phyloP scores from a whole-genome alignment of 2,113 vertebrate species.

The Marmota flaviventris region DNA sequence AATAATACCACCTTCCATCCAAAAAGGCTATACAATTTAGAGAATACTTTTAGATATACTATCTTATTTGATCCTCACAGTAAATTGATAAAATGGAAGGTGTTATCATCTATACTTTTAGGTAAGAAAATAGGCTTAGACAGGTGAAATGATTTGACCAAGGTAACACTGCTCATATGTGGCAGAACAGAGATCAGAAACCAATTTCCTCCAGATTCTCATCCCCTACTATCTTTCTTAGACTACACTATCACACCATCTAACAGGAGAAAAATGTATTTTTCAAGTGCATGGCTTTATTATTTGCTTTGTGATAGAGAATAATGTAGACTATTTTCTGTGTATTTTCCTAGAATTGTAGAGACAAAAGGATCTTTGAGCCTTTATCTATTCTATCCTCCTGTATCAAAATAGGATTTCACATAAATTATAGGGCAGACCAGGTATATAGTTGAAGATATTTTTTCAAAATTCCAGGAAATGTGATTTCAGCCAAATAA shows the following conservation, averaged over 20 bases:
- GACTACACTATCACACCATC: background rate
- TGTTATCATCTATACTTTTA: background rate
- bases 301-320: background rate
- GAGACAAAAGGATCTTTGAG: conserved; percentile 20
- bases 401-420: conserved; percentile 46
- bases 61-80: background rate
- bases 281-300: conserved; percentile 22
- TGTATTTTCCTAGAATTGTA: background rate
- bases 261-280: background rate
- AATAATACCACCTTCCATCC: background rate
- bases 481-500: background rate
- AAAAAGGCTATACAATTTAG: background rate
- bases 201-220: conserved; percentile 55
- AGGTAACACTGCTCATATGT: conserved; percentile 13
- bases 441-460: background rate
- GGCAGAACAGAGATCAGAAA: conserved; percentile 62
- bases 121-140: conserved; percentile 49
- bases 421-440: background rate
- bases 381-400: conserved; percentile 1
- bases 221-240: conserved; percentile 54
- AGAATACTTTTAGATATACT: background rate
- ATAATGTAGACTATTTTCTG: background rate
- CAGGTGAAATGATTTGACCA: background rate
- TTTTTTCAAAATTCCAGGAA: conserved; percentile 52
- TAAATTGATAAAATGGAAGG: background rate